Evolutionary conservation across 2,113 vertebrate genomes (phyloP).

Genomic region (Corvus hawaiiensis): DNA sequence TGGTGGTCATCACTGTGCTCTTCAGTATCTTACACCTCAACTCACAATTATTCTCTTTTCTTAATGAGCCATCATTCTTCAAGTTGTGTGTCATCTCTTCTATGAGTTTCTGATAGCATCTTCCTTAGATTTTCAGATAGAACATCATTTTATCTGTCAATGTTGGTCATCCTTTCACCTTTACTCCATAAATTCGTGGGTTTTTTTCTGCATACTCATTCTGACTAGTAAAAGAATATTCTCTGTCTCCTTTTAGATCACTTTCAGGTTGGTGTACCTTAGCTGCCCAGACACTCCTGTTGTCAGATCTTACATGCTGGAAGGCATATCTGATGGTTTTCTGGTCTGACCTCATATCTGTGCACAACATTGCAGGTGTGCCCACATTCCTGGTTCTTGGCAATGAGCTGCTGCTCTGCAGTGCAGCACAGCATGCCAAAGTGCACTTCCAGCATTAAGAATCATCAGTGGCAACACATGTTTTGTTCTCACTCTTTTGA

Average conservation of each 20-base stretch:
- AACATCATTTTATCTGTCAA: neutral
- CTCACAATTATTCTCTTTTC: neutral
- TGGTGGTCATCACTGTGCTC: neutral
- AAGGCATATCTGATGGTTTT: neutral
- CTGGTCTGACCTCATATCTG: neutral
- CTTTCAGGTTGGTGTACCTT: neutral
- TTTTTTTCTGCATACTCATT: neutral
- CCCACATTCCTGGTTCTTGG: neutral
- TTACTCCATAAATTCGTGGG: neutral
- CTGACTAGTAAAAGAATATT: neutral
- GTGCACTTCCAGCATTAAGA: neutral
- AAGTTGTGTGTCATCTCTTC: neutral
- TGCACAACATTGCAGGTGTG: neutral
- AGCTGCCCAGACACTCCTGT: neutral
- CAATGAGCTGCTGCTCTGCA: neutral
- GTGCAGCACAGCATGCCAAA: accelerated
- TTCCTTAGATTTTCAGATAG: neutral
- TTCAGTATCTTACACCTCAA: neutral
- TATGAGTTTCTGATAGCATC: neutral
- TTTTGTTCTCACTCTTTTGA: neutral
- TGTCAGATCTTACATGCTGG: neutral
- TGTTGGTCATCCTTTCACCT: neutral
- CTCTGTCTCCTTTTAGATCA: neutral
- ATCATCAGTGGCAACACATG: neutral
- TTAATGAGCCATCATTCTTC: neutral